Evolutionary conservation across 2,113 vertebrate genomes (phyloP), one percentile per base, ranked within the genome.

Genomic region (Bubalus kerabau): DNA sequence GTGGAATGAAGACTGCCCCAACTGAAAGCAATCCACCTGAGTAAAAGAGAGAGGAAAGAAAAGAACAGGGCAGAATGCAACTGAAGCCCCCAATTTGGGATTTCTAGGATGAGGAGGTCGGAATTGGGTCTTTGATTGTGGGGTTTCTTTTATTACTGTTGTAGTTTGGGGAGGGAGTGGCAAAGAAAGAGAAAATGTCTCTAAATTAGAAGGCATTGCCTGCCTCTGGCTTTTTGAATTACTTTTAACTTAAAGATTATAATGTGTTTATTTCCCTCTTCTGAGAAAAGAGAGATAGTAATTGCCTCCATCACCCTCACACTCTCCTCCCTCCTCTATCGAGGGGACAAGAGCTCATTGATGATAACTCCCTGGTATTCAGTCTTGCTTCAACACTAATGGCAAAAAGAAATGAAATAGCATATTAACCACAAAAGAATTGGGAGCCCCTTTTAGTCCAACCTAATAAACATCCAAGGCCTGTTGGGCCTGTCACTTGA

Each of bases 71-170:
- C 2, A 83, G 52, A 85, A 97, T 98, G 98, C 94, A 54, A 97
- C 91, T 93, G 52, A 95, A 96, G 94, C 97, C 98, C 97, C 96
- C 98, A 97, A 94, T 97, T 98, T 96, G 94, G 95, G 57, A 87
- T 96, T 97, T 90, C 93, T 94, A 94, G 97, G 94, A 95, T 90
- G 91, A 85, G 86, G 94, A 93, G 94, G 82, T 96, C 15, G 4
- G 83, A 80, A 80, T 67, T 93, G 32, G 94, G 67, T 95, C 96
- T 98, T 97, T 98, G 93, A 98, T 82, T 97, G 88, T 95, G 94
- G 92, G n/a, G 43, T 97, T 95, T 96, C 97, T 98, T 98, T 98
- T 97, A 97, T 97, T 97, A 95, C 96, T 96, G 96, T 97, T 97
- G 88, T 97, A 94, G 90, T 96, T 97, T 97, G 57, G 93, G 71